phyloP scores from a whole-genome alignment of 2,113 vertebrate genomes.

The Zosterops hypoxanthus region DNA sequence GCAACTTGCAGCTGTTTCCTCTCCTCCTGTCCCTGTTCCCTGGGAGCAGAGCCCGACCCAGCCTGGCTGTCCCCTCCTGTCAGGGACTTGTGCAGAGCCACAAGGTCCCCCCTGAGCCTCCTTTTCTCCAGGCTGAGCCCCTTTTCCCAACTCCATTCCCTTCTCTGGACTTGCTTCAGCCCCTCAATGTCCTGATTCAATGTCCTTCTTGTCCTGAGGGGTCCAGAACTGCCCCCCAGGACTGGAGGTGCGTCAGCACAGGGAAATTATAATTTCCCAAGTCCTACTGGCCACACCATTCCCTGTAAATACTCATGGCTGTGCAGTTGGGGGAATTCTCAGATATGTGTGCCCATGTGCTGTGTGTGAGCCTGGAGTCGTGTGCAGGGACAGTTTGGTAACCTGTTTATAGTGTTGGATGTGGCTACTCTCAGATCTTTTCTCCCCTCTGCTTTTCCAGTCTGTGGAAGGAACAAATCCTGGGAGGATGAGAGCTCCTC shows the following conservation, averaged over 20 bases:
- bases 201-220: neutral
- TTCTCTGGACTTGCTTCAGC: neutral
- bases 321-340: neutral
- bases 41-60: accelerated
- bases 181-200: neutral
- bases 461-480: neutral
- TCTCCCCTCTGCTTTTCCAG: neutral
- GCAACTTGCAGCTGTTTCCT: accelerated
- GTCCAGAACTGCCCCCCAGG: neutral
- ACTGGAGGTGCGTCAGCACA: neutral
- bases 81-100: neutral
- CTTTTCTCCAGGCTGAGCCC: neutral
- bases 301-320: neutral
- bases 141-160: neutral
- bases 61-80: accelerated
- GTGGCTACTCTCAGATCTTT: neutral
- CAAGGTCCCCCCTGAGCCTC: neutral
- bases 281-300: neutral
- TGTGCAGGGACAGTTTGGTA: neutral
- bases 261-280: neutral
- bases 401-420: neutral
- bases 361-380: neutral
- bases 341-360: neutral
- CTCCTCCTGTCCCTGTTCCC: neutral
- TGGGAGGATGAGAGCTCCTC: neutral